These are phyloP conservation scores for Scalopus aquaticus DNA, from an alignment of 2,113 vertebrate genomes.

Conservation along the genomic window DNA sequence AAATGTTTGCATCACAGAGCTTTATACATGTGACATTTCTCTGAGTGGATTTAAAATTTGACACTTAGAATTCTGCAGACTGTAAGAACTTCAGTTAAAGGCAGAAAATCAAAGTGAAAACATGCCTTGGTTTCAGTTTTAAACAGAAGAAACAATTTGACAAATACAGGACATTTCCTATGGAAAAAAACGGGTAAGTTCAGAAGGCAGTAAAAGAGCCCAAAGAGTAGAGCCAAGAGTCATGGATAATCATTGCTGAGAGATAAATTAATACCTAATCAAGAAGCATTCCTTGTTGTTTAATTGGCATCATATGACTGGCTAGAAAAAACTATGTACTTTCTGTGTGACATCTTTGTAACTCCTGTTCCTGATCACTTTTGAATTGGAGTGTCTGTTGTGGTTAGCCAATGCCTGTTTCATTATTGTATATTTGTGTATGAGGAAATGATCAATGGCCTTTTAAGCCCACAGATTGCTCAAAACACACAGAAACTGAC, in stretches of 20 bases:
- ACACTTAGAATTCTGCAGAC: background rate
- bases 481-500: background rate
- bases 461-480: background rate
- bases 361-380: background rate
- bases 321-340: background rate
- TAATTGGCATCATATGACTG: background rate
- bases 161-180: background rate
- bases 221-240: background rate
- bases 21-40: background rate
- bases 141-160: background rate
- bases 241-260: background rate
- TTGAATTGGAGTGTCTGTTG: background rate
- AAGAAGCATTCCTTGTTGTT: background rate
- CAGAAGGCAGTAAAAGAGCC: background rate
- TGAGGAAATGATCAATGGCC: background rate
- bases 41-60: background rate
- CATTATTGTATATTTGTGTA: background rate
- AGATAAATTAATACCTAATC: background rate
- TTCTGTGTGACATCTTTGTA: background rate
- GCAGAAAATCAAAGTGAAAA: background rate
- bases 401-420: background rate
- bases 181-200: background rate
- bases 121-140: background rate
- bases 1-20: background rate
- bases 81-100: background rate